Percentiles rank a stretch among this genome's conserved stretches.
Evolutionary conservation across 1,140 invertebrate genomes (phyloP).

Genomic region (Atta colombica): DNA sequence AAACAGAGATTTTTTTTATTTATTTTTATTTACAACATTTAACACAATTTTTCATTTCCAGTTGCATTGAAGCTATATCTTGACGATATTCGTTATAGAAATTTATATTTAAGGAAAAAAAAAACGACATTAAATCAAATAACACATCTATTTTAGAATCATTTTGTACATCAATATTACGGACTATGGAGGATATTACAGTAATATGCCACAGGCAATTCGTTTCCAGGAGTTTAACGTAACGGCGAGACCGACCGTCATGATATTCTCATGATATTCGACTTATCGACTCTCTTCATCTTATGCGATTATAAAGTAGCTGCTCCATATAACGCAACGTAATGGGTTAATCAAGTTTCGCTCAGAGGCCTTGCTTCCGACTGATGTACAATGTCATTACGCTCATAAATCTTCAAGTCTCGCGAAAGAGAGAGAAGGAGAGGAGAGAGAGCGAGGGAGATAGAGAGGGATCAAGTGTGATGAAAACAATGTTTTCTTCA

Average conservation of each 20-base stretch:
- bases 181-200: conserved; percentile 25
- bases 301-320: conserved; percentile 52
- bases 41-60: not conserved
- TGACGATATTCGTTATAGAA: not conserved
- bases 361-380: conserved; percentile 60
- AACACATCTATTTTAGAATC: not conserved
- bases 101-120: not conserved
- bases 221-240: conserved; percentile 51
- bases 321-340: conserved; percentile 56
- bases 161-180: not conserved
- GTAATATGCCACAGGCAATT: conserved; percentile 35
- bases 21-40: not conserved
- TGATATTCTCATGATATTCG: conserved; percentile 53
- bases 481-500: conserved; percentile 49
- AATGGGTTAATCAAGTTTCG: conserved; percentile 63
- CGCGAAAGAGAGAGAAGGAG: not conserved
- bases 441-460: not conserved
- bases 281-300: conserved; percentile 58
- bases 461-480: conserved; percentile 3
- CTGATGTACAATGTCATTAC: conserved; percentile 62
- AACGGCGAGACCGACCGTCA: conserved; percentile 33
- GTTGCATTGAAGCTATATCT: not conserved
- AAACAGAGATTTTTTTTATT: not conserved
- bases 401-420: conserved; percentile 49
- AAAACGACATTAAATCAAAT: not conserved